Percentiles rank a stretch among this genome's conserved stretches.
Evolutionary conservation across 2,888 invertebrate genomes (phyloP).

Genomic region (Hyposoter dolosus): DNA sequence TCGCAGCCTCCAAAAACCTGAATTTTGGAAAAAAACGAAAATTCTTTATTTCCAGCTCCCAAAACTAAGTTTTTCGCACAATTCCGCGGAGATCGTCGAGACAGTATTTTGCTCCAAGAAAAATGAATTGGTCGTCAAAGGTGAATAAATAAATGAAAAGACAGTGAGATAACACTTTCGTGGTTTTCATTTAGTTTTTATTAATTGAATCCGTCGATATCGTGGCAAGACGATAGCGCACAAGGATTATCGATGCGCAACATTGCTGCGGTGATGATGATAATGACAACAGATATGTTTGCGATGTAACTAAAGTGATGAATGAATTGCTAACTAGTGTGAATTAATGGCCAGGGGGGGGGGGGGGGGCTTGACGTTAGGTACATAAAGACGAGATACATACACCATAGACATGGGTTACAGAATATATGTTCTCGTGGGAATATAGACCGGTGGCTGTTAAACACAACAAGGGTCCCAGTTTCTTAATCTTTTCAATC

Average conservation of each 20-base stretch:
- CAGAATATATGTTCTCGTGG: constrained; percentile 58
- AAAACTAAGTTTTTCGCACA: no score
- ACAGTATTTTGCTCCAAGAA: no score
- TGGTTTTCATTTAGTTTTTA: constrained; percentile 42
- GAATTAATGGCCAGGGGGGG: constrained; percentile 14
- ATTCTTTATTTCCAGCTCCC: no score
- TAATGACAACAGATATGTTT: constrained; percentile 48
- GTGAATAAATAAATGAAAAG: constrained; percentile 55
- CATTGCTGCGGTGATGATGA: neutral
- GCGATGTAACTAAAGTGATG: constrained; percentile 43
- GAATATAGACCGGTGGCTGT: constrained; percentile 53
- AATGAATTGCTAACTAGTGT: constrained; percentile 58
- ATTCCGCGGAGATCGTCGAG: no score
- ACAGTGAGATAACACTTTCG: constrained; percentile 22
- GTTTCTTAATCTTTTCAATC: constrained; percentile 46
- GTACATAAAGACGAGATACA: constrained; percentile 56
- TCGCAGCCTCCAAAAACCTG: no score
- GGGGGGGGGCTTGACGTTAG: constrained; percentile 13
- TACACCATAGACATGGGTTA: constrained; percentile 54
- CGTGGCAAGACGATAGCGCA: constrained; percentile 64
- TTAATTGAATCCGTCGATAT: constrained; percentile 66
- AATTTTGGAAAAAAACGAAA: no score
- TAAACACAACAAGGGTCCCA: constrained; percentile 56
- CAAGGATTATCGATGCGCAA: constrained; percentile 32
- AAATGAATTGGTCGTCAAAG: neutral